Evolutionary conservation across 2,888 invertebrate species (phyloP).

Genomic region (Drosophila niveifrons): DNA sequence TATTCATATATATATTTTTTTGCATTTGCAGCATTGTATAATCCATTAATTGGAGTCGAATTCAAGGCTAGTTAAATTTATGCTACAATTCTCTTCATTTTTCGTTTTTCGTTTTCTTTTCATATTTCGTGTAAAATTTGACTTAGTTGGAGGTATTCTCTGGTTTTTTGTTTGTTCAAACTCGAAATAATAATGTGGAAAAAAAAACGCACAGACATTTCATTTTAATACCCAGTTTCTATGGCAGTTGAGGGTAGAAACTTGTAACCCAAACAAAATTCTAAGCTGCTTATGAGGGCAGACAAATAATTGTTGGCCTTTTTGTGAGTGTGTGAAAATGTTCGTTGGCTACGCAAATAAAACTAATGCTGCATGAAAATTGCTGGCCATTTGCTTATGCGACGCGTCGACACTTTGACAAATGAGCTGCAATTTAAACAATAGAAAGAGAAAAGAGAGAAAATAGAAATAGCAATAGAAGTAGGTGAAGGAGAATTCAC

Average conservation of each 20-base stretch:
- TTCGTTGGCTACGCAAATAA: slow-evolving; percentile 58
- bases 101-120: slow-evolving; percentile 23
- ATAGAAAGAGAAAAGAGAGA: neutral
- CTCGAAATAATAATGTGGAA: neutral
- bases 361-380: slow-evolving; percentile 71
- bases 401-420: slow-evolving; percentile 67
- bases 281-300: slow-evolving; percentile 53
- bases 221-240: slow-evolving; percentile 1
- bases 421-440: slow-evolving; percentile 54
- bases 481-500: slow-evolving; percentile 1
- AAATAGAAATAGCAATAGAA: neutral
- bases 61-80: slow-evolving; percentile 78
- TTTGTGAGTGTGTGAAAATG: slow-evolving; percentile 21
- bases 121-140: slow-evolving; percentile 50
- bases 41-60: slow-evolving; percentile 65
- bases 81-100: slow-evolving; percentile 49
- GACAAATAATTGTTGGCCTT: slow-evolving; percentile 55
- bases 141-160: slow-evolving; percentile 72
- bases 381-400: slow-evolving; percentile 61
- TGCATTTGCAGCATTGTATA: slow-evolving; percentile 39
- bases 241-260: slow-evolving; percentile 4
- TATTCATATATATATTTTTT: slow-evolving; percentile 21
- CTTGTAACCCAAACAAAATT: slow-evolving; percentile 6
- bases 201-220: slow-evolving; percentile 15
- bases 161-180: slow-evolving; percentile 47